Evolutionary conservation across 2,113 vertebrate species (phyloP), one percentile per base, ranked within the genome.

Genomic region (Rhea americana): DNA sequence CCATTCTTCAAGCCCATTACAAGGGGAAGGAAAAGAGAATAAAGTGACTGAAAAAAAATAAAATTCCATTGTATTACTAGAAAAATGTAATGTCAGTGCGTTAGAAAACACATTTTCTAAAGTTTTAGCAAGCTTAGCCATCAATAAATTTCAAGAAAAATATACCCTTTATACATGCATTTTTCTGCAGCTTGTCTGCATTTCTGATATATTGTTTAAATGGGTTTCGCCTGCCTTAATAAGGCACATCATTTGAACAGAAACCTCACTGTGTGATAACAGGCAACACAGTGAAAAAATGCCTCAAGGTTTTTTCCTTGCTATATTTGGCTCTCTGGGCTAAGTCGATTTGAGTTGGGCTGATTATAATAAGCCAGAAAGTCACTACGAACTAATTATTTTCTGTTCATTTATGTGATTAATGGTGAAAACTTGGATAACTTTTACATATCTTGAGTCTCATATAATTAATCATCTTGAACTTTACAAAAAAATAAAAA

Each of bases 371-470:
- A 97, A 97, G 93, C 91, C 91, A 95, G 87, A 97, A 97, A 96
- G 94, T 97, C 87, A 97, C 93, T 93, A 95, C 2, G 67, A 93
- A 95, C 91, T 97, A 97, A 97, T 97, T 96, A 97, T 97, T 97
- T 97, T 97, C 93, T 97, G 93, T 96, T 97, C 91, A 96, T 97
- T 97, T 97, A 93, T 95, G 92, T 97, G 96, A 97, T 97, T 97
- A 97, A 97, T 96, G 90, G 95, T 96, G 93, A 96, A 97, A 97
- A 97, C 80, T 96, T 96, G 94, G 91, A 96, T 93, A 96, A 97
- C 66, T 95, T 97, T 87, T 96, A 93, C 63, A 87, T 94, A 93
- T 91, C 92, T 97, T 95, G 87, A 96, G 89, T 96, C 97, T 83
- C 32, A 92, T 96, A 88, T 95, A 95, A 96, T 97, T 97, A 97